Conservation (phyloP, 2,797 vertebrate species). For the Pagetopsis macropterus region DNA sequence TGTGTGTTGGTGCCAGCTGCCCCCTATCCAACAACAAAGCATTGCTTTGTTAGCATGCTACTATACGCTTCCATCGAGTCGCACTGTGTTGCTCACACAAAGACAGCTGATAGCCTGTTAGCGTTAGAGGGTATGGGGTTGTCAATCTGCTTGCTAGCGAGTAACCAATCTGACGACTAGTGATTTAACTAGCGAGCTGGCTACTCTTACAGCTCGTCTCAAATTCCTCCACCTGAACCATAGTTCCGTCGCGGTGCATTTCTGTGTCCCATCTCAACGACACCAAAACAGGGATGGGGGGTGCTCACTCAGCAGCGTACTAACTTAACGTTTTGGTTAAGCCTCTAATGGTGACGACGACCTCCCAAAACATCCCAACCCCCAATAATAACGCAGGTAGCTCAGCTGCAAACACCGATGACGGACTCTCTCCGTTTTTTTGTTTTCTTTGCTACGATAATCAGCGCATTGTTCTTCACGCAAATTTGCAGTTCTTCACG, state of each 20-base stretch:
- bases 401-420: slow-evolving; percentile 47
- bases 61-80: slow-evolving; percentile 76
- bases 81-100: slow-evolving; percentile 67
- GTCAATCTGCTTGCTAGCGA: slow-evolving; percentile 51
- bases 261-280: slow-evolving; percentile 31
- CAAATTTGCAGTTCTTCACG: slow-evolving; percentile 7
- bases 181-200: slow-evolving; percentile 50
- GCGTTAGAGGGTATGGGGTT: slow-evolving; percentile 14
- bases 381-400: slow-evolving; percentile 53
- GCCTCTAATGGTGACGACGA: slow-evolving; percentile 42
- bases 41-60: slow-evolving; percentile 81
- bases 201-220: slow-evolving; percentile 49
- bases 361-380: slow-evolving; percentile 50
- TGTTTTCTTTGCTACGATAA: slow-evolving; percentile 16
- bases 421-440: slow-evolving; percentile 14
- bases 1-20: slow-evolving; percentile 69
- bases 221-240: slow-evolving; percentile 69
- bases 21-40: slow-evolving; percentile 82
- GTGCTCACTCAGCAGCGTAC: slow-evolving; percentile 60
- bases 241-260: slow-evolving; percentile 63
- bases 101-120: slow-evolving; percentile 62
- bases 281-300: not conserved
- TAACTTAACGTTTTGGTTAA: slow-evolving; percentile 43
- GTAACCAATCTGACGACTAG: slow-evolving; percentile 41
- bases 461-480: slow-evolving; percentile 25